phyloP scores from a whole-genome alignment of 2,797 vertebrate genomes.

The Trematomus bernacchii region DNA sequence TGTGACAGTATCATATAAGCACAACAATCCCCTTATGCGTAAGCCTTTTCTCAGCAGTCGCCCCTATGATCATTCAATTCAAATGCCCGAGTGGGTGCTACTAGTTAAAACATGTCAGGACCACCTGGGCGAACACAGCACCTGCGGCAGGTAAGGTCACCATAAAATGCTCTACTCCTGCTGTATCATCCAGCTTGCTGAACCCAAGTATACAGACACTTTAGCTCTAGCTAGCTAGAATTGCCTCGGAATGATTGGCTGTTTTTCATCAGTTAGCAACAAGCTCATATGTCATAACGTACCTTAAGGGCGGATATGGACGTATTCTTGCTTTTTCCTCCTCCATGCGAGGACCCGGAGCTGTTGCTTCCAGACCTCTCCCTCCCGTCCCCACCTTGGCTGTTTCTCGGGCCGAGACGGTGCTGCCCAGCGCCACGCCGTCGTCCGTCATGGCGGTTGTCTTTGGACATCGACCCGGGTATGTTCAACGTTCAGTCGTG shows the following conservation, averaged over 20 bases:
- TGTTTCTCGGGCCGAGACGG: slow-evolving; percentile 81
- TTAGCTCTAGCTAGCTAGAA: slow-evolving; percentile 14
- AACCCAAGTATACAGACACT: not conserved
- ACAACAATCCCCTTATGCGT: not conserved
- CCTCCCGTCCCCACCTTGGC: slow-evolving; percentile 84
- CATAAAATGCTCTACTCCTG: not conserved
- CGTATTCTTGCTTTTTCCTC: slow-evolving; percentile 84
- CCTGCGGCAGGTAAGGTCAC: slow-evolving; percentile 27
- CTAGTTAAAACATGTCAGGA: not conserved
- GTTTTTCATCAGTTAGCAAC: not conserved
- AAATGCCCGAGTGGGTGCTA: not conserved
- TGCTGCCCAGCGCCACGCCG: slow-evolving; percentile 86
- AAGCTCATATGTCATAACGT: not conserved
- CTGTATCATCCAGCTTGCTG: not conserved
- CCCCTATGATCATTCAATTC: not conserved
- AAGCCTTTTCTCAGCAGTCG: not conserved
- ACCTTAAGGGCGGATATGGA: slow-evolving; percentile 81
- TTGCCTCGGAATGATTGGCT: no score
- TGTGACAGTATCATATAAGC: not conserved
- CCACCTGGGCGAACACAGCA: slow-evolving; percentile 12
- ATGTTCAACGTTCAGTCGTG: slow-evolving; percentile 8
- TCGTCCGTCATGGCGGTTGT: slow-evolving; percentile 85
- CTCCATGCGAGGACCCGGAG: slow-evolving; percentile 89
- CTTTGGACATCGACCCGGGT: slow-evolving; percentile 84
- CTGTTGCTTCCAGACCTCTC: slow-evolving; percentile 89